A percentile compares a stretch with the other conserved stretches of the same genome.
Conservation (phyloP, 2,113 vertebrate genomes). For the Tapirus terrestris region DNA sequence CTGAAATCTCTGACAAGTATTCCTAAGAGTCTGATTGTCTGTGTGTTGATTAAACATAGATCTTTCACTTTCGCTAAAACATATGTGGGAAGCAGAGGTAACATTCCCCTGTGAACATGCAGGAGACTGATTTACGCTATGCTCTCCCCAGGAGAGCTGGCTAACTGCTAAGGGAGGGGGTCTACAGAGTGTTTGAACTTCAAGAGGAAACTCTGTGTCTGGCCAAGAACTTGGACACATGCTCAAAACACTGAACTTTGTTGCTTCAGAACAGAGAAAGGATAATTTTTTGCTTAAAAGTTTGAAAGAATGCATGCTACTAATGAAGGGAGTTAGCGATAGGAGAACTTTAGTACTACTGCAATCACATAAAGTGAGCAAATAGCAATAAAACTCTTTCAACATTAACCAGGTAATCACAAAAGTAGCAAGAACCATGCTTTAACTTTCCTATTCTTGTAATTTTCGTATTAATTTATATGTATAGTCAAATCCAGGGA, state of each 20-base stretch:
- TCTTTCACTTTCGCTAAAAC: background rate
- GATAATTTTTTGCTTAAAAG: background rate
- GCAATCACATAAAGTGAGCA: background rate
- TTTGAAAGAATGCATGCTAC: background rate
- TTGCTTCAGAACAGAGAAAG: background rate
- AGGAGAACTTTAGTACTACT: background rate
- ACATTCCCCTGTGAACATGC: background rate
- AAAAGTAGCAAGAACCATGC: background rate
- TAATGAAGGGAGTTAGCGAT: background rate
- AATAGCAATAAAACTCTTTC: background rate
- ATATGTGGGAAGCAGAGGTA: background rate
- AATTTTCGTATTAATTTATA: constrained; percentile 5
- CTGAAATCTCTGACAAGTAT: background rate
- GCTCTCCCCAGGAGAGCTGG: background rate
- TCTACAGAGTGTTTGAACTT: background rate
- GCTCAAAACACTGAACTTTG: background rate
- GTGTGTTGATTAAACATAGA: background rate
- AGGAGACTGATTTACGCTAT: background rate
- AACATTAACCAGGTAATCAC: background rate
- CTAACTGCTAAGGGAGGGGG: background rate
- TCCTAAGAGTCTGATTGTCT: background rate
- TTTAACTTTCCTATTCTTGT: background rate
- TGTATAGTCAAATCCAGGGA: background rate
- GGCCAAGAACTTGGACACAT: background rate
- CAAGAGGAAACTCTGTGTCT: background rate